Percentiles rank a stretch among this genome's conserved stretches.
Conservation (phyloP, 2,888 invertebrate species). For the Phragmatobia fuliginosa region DNA sequence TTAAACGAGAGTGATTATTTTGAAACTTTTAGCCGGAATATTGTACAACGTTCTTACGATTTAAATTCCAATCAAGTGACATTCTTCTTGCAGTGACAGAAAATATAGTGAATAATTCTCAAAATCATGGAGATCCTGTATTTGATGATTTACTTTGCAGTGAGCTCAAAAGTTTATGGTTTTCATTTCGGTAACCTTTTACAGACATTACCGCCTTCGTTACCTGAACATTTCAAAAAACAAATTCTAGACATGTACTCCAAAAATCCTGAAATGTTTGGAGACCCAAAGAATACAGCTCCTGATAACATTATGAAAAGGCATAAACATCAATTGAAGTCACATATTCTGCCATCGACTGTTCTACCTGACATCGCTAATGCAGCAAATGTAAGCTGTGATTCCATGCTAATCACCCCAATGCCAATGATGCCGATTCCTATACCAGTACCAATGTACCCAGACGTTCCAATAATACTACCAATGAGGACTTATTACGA, state of each 20-base stretch:
- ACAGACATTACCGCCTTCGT: constrained; percentile 30
- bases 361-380: neutral
- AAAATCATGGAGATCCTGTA: constrained; percentile 24
- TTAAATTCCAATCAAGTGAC: neutral
- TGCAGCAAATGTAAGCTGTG: neutral
- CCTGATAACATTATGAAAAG: constrained; percentile 7
- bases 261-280: constrained; percentile 26
- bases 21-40: neutral
- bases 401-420: constrained; percentile 1
- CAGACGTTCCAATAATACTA: constrained; percentile 56
- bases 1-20: neutral
- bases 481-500: constrained; percentile 67
- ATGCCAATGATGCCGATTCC: constrained; percentile 19
- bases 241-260: constrained; percentile 27
- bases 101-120: neutral
- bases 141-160: constrained; percentile 20
- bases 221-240: constrained; percentile 29
- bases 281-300: neutral
- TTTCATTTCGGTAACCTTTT: constrained; percentile 31
- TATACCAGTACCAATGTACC: constrained; percentile 28
- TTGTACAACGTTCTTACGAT: neutral
- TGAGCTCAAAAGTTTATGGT: constrained; percentile 25
- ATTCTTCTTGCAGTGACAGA: neutral
- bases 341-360: neutral
- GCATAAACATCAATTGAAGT: neutral